Base-by-base conservation (phyloP, 2,113 vertebrate genomes). In the Calypte anna region DNA sequence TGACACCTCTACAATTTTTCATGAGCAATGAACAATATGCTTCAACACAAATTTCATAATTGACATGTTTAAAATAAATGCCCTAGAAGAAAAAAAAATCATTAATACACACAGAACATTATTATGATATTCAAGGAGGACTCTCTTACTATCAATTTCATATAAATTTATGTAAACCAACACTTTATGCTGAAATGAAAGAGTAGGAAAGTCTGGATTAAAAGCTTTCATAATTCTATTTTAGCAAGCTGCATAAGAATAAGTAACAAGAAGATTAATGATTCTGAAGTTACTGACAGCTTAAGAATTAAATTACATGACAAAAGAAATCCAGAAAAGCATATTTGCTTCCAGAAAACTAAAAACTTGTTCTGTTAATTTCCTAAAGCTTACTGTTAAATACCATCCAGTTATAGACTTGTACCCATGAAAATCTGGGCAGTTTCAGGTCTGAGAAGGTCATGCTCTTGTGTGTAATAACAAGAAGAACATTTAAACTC, bases 31-130 rank as follows among this genome's bases (percentile, higher is more conserved):
- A 94, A 91, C 38, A 91, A 91, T 22, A 46, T 11, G 33, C 38
- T 91, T 94, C 73, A 81, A 91, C 96, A 91, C 27, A 72, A 51
- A 70, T 91, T 88, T 88, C 21, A 11, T 44, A 86, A 94, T 5
- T 88, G 19, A 94, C 91, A 64, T 38, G 31, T 67, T 25, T 62
- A 33, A 90, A 86, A 82, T 48, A 91, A 95, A 91, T 44, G 92
- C 16, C 70, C 61, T 17, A 55, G 76, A 91, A 86, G 54, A 14
- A 94, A 92, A 94, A 79, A 59, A 22, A 4, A 74, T 90, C 88
- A 88, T 61, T 91, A 94, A 88, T 13, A 86, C 3, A 55, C 18
- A 83, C 62, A 92, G 21, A 10, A 84, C 7, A 50, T n/a, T 63
- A 80, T 80, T 61, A 91, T 5, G 9, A 75, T 61, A 25, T 70